Conservation (phyloP, 2,113 vertebrate species). For the Felis catus region DNA sequence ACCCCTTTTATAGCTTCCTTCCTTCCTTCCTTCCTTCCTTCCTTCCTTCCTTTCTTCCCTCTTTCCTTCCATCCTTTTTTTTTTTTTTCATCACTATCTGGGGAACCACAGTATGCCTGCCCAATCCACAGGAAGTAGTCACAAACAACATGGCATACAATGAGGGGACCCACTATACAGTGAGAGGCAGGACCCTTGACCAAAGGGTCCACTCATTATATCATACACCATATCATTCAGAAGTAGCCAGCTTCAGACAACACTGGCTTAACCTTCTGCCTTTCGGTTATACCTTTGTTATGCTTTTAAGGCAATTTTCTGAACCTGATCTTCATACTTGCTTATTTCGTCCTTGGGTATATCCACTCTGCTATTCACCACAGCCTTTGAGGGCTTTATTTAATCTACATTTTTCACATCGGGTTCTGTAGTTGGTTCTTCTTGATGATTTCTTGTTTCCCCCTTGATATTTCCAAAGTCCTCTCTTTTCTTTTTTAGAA, state of each 20-base stretch:
- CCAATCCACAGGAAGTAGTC: background rate
- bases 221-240: background rate
- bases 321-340: background rate
- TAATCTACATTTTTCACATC: background rate
- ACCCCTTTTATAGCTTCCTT: background rate
- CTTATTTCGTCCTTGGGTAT: background rate
- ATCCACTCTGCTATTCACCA: background rate
- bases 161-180: background rate
- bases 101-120: background rate
- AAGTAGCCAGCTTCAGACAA: background rate
- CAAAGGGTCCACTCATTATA: background rate
- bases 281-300: background rate
- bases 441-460: background rate
- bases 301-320: background rate
- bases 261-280: background rate
- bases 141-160: background rate
- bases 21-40: background rate
- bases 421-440: background rate
- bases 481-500: background rate
- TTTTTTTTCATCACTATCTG: background rate
- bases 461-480: background rate
- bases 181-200: too few relatives aligned
- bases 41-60: rapidly evolving
- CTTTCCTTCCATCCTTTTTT: background rate
- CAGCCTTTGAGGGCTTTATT: background rate